Base-by-base conservation (phyloP, 2,888 invertebrate genomes). In the Drosophila koepferae region DNA sequence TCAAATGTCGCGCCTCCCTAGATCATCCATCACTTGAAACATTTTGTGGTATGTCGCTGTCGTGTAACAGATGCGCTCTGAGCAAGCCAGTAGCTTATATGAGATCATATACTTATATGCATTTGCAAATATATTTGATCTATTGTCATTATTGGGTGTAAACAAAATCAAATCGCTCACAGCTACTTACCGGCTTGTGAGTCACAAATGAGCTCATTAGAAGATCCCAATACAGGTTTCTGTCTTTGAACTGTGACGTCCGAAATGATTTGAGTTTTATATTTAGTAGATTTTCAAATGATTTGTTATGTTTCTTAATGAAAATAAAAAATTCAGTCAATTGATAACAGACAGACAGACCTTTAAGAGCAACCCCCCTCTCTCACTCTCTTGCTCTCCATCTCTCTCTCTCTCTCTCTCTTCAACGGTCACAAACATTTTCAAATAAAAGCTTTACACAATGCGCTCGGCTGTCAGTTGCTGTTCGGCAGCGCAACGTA, bases 401-500 rank as follows among this genome's bases (percentile, higher is more conserved):
- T 36, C 12, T 40, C 2, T 16, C 41, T 38, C 65, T 16, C 41
- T 38, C 65, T 44, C 61, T 41, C n/a, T 3, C 18, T 34, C 72
- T 56, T 61, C 9, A 10, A 7, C 34, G 7, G 4, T 34, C 18
- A 68, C 60, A 34, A 67, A 46, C 20, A 54, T 70, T 75, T 78
- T 71, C 75, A 44, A 78, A 89, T 84, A 84, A 79, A 86, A 76
- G 81, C 75, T 84, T 69, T 44, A 31, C 49, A 36, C 46, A 36
- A 36, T 49, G 53, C 71, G 51, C 58, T 72, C 67, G 59, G 58
- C 72, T 56, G 76, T 51, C 87, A 84, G 84, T 84, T 73, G 79
- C 74, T 80, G 73, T 86, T 82, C 70, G 84, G 81, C 74, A 64
- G 87, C 82, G 87, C 81, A 70, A 72, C 72, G 79, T 61, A 71